Percentiles rank a stretch among this genome's conserved stretches.
These are phyloP conservation scores for Rhopilema esculentum DNA, from an alignment of 30 jellyfish, hydroid and myxozoan genomes.

Conservation along the genomic window DNA sequence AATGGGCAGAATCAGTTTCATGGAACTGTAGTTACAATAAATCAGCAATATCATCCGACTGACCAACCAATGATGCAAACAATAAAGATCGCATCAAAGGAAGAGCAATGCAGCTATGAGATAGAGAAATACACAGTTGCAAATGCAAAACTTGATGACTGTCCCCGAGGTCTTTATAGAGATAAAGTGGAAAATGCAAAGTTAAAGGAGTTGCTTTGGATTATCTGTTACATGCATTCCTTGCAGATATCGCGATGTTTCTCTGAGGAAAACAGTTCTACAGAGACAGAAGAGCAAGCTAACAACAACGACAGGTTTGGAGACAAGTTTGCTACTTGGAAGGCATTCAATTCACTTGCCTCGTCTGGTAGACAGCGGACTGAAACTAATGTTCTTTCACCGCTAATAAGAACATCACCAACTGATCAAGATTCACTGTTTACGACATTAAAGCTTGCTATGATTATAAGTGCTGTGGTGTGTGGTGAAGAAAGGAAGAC, in stretches of 20 bases:
- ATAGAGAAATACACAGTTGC: constrained; percentile 31
- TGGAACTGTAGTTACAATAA: constrained; percentile 33
- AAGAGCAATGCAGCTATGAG: constrained; percentile 14
- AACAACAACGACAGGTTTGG: constrained; percentile 30
- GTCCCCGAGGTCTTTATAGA: constrained; percentile 18
- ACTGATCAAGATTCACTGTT: constrained; percentile 12
- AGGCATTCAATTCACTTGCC: constrained; percentile 39
- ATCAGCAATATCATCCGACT: constrained; percentile 12
- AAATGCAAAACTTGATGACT: constrained; percentile 28
- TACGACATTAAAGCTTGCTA: constrained; percentile 1
- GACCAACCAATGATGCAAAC: constrained; percentile 29
- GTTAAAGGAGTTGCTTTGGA: constrained; percentile 20
- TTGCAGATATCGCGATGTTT: background rate
- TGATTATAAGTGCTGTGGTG: constrained; percentile 21
- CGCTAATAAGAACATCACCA: constrained; percentile 14
- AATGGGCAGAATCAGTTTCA: constrained; percentile 36
- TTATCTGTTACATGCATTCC: constrained; percentile 18
- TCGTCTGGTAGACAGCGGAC: constrained; percentile 43
- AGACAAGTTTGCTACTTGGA: constrained; percentile 40
- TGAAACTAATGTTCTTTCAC: constrained; percentile 22
- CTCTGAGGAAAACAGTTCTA: constrained; percentile 13
- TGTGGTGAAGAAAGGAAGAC: background rate
- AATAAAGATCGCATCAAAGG: background rate
- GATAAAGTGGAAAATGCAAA: constrained; percentile 15
- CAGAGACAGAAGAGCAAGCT: constrained; percentile 32